Conservation (phyloP, 1,140 invertebrate genomes). For the Gonioctena quinquepunctata region DNA sequence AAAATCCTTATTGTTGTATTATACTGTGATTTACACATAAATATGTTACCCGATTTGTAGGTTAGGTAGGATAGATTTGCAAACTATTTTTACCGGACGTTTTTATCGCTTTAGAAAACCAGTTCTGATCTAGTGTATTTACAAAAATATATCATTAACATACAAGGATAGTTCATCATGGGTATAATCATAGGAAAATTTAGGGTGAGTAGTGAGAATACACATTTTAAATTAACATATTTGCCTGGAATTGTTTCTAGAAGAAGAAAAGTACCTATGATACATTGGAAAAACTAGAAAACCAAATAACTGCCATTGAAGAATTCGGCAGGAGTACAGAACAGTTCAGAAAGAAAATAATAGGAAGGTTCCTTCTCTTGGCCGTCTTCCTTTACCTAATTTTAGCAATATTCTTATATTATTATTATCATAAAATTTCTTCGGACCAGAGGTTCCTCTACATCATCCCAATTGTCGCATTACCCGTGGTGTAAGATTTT, state of each 20-base stretch:
- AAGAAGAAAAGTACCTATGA: slow-evolving; percentile 80
- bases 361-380: slow-evolving; percentile 77
- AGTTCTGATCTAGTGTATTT: neutral
- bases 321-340: slow-evolving; percentile 78
- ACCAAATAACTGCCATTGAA: slow-evolving; percentile 81
- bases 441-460: slow-evolving; percentile 72
- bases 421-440: slow-evolving; percentile 73
- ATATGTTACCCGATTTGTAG: neutral
- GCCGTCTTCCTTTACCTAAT: slow-evolving; percentile 81
- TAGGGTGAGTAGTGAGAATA: slow-evolving; percentile 41
- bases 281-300: slow-evolving; percentile 76
- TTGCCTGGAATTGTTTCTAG: slow-evolving; percentile 60
- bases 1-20: neutral
- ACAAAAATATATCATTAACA: neutral
- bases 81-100: neutral
- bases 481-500: slow-evolving; percentile 73
- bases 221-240: neutral
- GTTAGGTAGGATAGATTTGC: neutral
- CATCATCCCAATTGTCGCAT: slow-evolving; percentile 72
- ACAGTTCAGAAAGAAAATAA: slow-evolving; percentile 76
- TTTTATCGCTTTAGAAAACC: neutral
- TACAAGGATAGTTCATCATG: slow-evolving; percentile 34
- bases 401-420: slow-evolving; percentile 75
- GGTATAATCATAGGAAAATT: slow-evolving; percentile 50
- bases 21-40: neutral